Evolutionary conservation across 2,797 vertebrate genomes (phyloP).

Genomic region (Macropus fuliginosus): DNA sequence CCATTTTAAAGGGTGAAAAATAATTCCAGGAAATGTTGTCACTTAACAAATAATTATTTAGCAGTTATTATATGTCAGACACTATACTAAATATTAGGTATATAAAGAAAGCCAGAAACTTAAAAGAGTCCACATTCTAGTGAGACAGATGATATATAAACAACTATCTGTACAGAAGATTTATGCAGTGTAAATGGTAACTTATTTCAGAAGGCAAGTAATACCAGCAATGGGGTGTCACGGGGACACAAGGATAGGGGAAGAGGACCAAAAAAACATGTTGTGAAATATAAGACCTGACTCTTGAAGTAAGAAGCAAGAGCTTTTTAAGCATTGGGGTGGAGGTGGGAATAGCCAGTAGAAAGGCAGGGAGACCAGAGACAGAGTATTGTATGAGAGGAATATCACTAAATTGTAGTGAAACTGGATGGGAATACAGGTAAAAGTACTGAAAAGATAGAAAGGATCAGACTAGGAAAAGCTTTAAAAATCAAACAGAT

Average conservation of each 20-base stretch:
- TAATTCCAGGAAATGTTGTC: background rate
- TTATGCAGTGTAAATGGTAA: background rate
- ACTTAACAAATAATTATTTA: background rate
- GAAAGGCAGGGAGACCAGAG: background rate
- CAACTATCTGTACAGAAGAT: background rate
- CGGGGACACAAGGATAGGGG: background rate
- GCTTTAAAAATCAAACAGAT: background rate
- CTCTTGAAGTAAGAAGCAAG: background rate
- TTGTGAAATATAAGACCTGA: background rate
- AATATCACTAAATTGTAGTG: background rate
- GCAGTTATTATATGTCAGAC: background rate
- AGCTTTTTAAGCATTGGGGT: background rate
- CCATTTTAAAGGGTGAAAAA: background rate
- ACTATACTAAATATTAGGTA: background rate
- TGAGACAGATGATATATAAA: background rate
- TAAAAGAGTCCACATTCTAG: background rate
- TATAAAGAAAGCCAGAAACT: background rate
- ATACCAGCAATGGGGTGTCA: rapidly evolving
- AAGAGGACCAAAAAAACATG: background rate
- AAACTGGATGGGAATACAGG: background rate
- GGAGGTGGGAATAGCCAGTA: background rate
- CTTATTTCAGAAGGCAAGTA: background rate
- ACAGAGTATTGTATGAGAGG: background rate
- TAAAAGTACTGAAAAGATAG: background rate
- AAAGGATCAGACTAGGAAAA: background rate